Evolutionary conservation across 2,113 vertebrate genomes (phyloP).

Genomic region (Limnothrissa miodon): DNA sequence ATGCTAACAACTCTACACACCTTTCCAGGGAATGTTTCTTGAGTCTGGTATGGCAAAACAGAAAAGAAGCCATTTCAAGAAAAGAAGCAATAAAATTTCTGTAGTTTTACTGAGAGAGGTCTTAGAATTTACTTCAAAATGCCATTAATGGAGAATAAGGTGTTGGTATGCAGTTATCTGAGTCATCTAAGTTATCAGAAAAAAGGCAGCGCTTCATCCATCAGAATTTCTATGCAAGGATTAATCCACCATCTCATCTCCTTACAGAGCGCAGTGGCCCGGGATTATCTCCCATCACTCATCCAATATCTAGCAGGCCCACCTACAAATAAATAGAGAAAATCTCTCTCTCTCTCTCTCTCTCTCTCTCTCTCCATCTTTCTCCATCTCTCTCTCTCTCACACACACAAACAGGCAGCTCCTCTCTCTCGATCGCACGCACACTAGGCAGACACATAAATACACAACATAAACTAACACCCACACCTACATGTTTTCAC

Average conservation of each 20-base stretch:
- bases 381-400: not conserved
- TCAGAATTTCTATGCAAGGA: conserved; percentile 43
- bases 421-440: too few relatives aligned
- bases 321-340: not conserved
- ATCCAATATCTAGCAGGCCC: not conserved
- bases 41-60: not conserved
- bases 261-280: not conserved
- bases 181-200: conserved; percentile 25
- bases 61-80: not conserved
- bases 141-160: not conserved
- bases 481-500: not conserved
- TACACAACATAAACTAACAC: conserved; percentile 3
- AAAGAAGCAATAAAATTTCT: not conserved
- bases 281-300: conserved; percentile 17
- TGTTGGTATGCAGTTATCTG: conserved; percentile 37
- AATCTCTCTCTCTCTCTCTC: not conserved
- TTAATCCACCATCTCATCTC: conserved; percentile 37
- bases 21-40: not conserved
- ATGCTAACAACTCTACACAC: not conserved
- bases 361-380: not conserved
- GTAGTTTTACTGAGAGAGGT: not conserved
- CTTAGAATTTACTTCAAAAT: not conserved
- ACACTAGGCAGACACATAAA: not conserved
- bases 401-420: conserved; percentile 11
- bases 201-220: conserved; percentile 36